Conservation (phyloP, 2,797 vertebrate species). For the Gobionotothen gibberifrons region DNA sequence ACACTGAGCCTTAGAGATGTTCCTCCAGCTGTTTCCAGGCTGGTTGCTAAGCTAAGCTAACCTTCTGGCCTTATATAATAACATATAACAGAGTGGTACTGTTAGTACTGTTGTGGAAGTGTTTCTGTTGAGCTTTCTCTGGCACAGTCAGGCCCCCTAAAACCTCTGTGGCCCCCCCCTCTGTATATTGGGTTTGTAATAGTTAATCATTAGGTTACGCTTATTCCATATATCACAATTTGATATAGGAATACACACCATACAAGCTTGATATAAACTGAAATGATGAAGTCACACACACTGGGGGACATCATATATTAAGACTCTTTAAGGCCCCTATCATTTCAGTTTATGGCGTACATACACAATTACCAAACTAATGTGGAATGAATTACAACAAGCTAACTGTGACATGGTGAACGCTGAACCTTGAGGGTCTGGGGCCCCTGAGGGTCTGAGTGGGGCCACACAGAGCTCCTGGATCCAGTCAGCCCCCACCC, state of each 20-base stretch:
- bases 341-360: background rate
- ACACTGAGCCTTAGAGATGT: background rate
- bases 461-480: no score
- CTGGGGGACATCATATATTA: background rate
- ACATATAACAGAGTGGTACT: background rate
- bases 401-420: background rate
- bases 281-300: background rate
- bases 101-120: background rate
- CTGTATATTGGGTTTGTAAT: background rate
- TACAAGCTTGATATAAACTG: background rate
- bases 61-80: no score
- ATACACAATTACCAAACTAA: background rate
- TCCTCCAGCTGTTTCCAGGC: background rate
- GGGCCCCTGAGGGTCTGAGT: no score
- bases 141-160: background rate
- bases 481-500: no score
- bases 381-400: background rate
- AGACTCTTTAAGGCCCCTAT: background rate
- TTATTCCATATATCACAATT: background rate
- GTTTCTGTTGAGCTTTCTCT: background rate
- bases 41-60: slow-evolving; percentile 7
- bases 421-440: background rate
- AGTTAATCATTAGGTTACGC: background rate
- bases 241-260: background rate
- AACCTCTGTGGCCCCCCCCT: background rate